Evolutionary conservation across 2,113 vertebrate genomes (phyloP).

Genomic region (Varanus salvator): DNA sequence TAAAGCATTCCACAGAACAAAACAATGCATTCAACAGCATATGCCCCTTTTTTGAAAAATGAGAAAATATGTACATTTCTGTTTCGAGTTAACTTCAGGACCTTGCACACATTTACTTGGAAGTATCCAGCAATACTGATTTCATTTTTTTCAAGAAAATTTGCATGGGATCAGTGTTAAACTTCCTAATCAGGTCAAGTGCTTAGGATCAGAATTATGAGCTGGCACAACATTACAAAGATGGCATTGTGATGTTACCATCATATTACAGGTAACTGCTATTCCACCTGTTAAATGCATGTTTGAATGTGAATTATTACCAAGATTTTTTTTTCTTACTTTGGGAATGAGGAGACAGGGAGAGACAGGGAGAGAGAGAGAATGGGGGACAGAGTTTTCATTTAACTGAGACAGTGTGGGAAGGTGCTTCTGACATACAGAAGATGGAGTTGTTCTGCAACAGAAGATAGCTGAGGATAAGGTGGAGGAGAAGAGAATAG

Average conservation of each 20-base stretch:
- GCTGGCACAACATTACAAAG: no score
- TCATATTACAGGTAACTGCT: not conserved
- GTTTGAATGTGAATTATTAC: not conserved
- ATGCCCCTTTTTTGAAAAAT: no score
- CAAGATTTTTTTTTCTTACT: not conserved
- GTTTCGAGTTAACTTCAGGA: not conserved
- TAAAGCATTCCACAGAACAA: no score
- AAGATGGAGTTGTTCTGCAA: slow-evolving; percentile 33
- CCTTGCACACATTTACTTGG: not conserved
- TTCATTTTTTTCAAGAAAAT: no score
- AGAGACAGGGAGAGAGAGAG: not conserved
- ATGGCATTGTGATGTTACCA: not conserved
- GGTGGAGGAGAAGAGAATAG: not conserved
- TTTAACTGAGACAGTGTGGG: not conserved
- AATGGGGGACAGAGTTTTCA: not conserved
- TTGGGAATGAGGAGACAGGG: not conserved
- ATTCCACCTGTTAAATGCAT: not conserved
- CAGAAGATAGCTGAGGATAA: not conserved
- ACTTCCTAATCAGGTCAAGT: not conserved
- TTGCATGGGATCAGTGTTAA: not conserved
- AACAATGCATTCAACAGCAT: no score
- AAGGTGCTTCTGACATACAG: slow-evolving; percentile 16
- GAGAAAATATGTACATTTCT: no score
- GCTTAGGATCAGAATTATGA: not conserved
- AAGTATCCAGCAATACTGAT: not conserved